Percentiles rank a stretch among this genome's conserved stretches.
These are phyloP conservation scores for Todiramphus saurophagus DNA, from an alignment of 2,113 vertebrate genomes.

Conservation along the genomic window DNA sequence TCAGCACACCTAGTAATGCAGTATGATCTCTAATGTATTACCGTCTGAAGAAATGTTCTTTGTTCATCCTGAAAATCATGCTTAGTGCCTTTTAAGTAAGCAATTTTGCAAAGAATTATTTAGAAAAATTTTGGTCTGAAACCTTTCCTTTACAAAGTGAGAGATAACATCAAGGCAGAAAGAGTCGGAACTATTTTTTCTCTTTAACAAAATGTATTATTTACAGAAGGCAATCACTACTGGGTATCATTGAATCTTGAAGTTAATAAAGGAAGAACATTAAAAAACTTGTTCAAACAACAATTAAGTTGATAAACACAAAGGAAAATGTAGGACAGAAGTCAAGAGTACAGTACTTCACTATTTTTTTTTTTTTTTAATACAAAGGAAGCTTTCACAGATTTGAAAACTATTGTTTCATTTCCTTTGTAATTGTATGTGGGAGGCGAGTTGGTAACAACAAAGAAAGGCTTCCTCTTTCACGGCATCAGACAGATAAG, in stretches of 20 bases:
- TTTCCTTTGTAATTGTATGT: slow-evolving; percentile 17
- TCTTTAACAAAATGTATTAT: background rate
- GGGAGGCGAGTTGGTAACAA: background rate
- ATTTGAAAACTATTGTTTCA: slow-evolving; percentile 22
- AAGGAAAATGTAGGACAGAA: background rate
- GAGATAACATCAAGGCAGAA: background rate
- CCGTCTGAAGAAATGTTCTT: background rate
- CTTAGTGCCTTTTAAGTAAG: background rate
- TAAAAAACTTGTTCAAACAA: background rate
- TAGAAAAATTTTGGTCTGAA: background rate
- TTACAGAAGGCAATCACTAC: background rate
- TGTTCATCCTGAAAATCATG: background rate
- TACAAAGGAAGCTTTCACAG: slow-evolving; percentile 47
- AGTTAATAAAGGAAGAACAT: background rate
- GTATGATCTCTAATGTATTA: background rate
- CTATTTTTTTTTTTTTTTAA: background rate
- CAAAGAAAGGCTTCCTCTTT: slow-evolving; percentile 26
- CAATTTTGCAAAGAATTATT: background rate
- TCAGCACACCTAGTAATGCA: background rate
- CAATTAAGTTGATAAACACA: background rate
- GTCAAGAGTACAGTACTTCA: background rate
- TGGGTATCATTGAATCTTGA: background rate
- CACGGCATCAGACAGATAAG: background rate
- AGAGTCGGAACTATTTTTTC: background rate
- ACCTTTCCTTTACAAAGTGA: background rate